Base-by-base conservation (phyloP, 1,140 invertebrate species). In the Caenorhabditis tropicalis region DNA sequence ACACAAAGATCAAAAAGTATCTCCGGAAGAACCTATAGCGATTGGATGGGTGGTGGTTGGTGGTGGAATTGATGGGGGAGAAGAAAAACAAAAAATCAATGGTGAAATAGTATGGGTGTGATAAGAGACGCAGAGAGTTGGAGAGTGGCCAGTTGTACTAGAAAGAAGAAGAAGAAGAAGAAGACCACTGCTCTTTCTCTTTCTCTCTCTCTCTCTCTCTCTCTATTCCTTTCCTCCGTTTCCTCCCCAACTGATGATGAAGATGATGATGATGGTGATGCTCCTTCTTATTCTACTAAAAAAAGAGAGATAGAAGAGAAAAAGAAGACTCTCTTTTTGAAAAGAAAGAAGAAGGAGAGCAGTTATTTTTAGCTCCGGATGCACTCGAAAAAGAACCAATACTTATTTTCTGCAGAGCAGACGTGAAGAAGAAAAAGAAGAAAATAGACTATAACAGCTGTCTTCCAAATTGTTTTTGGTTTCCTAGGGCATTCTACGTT, bases 141-240 rank as follows among this genome's bases (percentile, higher is more conserved):
- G 36, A 43, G 65, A 74, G 65, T 74, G 65, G 65, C 65, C 65
- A 43, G 65, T 74, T 74, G 65, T 74, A 74, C 65, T 74, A 48
- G 60, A 82, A 56, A 82, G 9, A 82, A 82, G 53, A 56, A 82
- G 53, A 56, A 29, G 79, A 56, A 81, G 49, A 81, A 81, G 79
- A 81, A 81, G 79, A 65, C 58, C 58, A 65, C 33, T 65, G 29
- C 65, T 74, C 29, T 29, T 58, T 21, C 56, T 58, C 56, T 58
- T 58, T 70, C 60, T 70, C 21, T 58, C 56, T 51, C 49, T 24
- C 33, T 36, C 33, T 36, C 24, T 70, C 24, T 70, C 60, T 7
- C 56, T 7, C 31, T 36, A 15, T 70, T 24, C 39, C 60, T 36
- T 21, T 53, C 51, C 43, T 12, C 43, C 10, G 10, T 46, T 46